Percentiles rank a stretch among this genome's conserved stretches.
These are phyloP conservation scores for Nasonia giraulti DNA, from an alignment of 1,140 invertebrate species.

Conservation along the genomic window DNA sequence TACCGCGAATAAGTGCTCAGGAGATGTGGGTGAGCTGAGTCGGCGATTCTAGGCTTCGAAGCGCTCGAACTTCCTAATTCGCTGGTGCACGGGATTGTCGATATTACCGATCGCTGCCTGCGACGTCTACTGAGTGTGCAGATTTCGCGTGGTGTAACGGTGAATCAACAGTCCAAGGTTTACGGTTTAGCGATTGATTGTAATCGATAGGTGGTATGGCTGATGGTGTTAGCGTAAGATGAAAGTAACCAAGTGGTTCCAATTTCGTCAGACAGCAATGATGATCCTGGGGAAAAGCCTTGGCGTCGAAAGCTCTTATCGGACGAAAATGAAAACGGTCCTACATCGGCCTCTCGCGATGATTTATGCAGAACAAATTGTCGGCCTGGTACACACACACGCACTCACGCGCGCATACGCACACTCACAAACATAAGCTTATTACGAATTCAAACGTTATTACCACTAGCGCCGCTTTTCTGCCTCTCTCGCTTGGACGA, in stretches of 20 bases:
- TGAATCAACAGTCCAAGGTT: neutral
- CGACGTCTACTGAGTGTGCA: neutral
- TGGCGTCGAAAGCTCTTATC: neutral
- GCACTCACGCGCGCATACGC: too few species aligned
- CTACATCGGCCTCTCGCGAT: neutral
- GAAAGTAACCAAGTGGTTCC: too few species aligned
- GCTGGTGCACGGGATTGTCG: neutral
- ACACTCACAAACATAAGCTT: conserved; percentile 11
- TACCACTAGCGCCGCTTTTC: neutral
- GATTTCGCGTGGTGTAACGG: neutral
- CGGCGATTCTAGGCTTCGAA: neutral
- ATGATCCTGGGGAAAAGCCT: neutral
- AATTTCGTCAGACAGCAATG: too few species aligned
- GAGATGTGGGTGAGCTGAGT: conserved; percentile 9
- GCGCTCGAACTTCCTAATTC: conserved; percentile 10
- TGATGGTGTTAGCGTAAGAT: too few species aligned
- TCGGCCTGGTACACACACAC: neutral
- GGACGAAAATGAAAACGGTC: neutral
- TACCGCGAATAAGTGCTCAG: neutral
- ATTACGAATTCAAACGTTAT: conserved; percentile 34
- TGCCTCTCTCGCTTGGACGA: neutral
- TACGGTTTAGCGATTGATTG: neutral
- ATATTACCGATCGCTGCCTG: neutral
- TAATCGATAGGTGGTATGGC: too few species aligned
- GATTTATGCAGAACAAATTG: conserved; percentile 28